Percentiles rank a stretch among this genome's conserved stretches.
phyloP scores from a whole-genome alignment of 2,888 invertebrate species.

The Patella caerulea region DNA sequence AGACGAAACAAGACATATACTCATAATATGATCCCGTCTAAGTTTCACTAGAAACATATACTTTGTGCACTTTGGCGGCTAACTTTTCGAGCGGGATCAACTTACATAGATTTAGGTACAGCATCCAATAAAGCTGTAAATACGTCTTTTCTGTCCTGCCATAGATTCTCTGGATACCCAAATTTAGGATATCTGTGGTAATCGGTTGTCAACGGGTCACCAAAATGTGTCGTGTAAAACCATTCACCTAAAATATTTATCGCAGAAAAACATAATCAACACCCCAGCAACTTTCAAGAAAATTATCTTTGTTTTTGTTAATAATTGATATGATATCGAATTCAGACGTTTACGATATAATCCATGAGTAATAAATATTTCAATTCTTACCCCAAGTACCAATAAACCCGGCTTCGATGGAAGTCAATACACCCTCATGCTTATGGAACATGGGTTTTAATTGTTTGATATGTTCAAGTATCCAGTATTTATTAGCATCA shows the following conservation, averaged over 20 bases:
- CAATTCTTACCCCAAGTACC: conserved; percentile 31
- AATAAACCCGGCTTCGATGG: conserved; percentile 36
- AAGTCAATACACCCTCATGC: conserved; percentile 27
- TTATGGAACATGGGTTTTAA: conserved; percentile 30
- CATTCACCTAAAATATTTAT: conserved; percentile 25
- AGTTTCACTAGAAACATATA: no score
- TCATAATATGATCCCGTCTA: no score
- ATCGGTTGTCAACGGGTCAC: conserved; percentile 17
- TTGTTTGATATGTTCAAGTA: conserved; percentile 33
- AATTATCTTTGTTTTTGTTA: no score
- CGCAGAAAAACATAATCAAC: no score
- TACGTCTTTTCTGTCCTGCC: conserved; percentile 27
- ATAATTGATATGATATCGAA: no score
- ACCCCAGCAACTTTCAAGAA: no score
- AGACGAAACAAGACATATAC: no score
- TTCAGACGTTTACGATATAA: no score
- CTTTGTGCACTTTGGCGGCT: no score
- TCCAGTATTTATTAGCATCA: conserved; percentile 29
- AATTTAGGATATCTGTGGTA: conserved; percentile 20
- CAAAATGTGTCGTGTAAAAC: conserved; percentile 29
- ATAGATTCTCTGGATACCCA: conserved; percentile 23
- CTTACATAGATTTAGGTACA: conserved; percentile 29
- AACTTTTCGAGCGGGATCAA: not conserved
- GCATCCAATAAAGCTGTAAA: conserved; percentile 28
- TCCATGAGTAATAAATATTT: no score